phyloP scores from a whole-genome alignment of 2,113 vertebrate genomes.

The Cochlearius cochlearius region DNA sequence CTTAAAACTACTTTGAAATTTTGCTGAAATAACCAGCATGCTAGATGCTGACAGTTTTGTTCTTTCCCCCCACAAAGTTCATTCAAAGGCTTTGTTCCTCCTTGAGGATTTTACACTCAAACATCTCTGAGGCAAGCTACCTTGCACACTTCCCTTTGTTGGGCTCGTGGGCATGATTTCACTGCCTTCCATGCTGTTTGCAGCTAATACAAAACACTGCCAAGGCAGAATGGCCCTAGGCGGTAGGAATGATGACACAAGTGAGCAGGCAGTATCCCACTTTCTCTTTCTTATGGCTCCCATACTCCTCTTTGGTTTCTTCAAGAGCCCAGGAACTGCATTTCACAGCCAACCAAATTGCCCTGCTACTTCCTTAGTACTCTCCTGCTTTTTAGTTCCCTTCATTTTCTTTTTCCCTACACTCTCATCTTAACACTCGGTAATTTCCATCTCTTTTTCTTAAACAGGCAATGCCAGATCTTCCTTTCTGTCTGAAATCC shows the following conservation, averaged over 20 bases:
- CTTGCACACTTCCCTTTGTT: not conserved
- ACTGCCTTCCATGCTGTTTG: not conserved
- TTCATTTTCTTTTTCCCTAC: not conserved
- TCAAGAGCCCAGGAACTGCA: not conserved
- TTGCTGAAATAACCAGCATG: not conserved
- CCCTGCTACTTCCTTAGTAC: not conserved
- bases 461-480: not conserved
- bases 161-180: not conserved
- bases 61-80: not conserved
- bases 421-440: not conserved
- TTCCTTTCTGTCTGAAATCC: not conserved
- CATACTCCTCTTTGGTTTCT: not conserved
- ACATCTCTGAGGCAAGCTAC: not conserved
- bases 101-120: not conserved
- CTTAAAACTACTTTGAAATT: not conserved
- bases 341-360: constrained; percentile 16
- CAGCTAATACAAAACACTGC: not conserved
- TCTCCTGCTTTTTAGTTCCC: not conserved
- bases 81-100: not conserved
- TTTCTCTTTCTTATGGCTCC: not conserved
- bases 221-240: not conserved
- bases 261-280: not conserved
- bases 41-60: not conserved
- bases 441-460: constrained; percentile 19
- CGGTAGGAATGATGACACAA: not conserved